phyloP scores from a whole-genome alignment of 2,113 vertebrate genomes.

The Corythaixoides concolor region DNA sequence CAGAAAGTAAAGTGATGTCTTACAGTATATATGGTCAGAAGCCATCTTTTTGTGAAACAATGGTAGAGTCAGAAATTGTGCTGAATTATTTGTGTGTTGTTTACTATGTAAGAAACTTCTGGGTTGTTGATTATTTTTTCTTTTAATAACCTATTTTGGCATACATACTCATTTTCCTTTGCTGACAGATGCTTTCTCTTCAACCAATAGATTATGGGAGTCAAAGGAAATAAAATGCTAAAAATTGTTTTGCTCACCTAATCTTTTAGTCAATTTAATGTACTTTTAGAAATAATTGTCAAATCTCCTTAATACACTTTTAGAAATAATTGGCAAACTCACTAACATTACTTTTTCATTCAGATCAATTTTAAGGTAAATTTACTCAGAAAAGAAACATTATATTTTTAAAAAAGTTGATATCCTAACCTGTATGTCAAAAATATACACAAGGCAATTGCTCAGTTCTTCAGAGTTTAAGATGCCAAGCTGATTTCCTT shows the following conservation, averaged over 20 bases:
- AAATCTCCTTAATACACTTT: not conserved
- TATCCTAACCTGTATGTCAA: not conserved
- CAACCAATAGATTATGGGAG: not conserved
- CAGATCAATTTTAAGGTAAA: not conserved
- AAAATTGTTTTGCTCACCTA: not conserved
- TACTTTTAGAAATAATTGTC: not conserved
- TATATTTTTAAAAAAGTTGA: not conserved
- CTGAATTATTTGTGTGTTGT: not conserved
- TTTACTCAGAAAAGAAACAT: not conserved
- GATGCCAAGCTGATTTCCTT: not conserved
- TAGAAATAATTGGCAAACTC: not conserved
- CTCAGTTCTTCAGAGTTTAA: not conserved
- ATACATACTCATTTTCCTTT: not conserved
- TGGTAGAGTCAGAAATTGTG: not conserved
- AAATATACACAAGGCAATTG: not conserved
- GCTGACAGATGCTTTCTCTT: not conserved
- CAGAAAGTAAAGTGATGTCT: not conserved
- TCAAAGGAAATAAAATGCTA: not conserved
- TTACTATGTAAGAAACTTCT: not conserved
- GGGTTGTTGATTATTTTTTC: not conserved
- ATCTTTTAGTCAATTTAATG: not conserved
- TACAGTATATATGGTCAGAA: not conserved
- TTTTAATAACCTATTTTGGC: not conserved
- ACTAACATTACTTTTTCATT: not conserved
- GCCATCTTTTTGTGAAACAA: not conserved